Percentiles rank a stretch among this genome's conserved stretches.
Evolutionary conservation across 2,113 vertebrate species (phyloP).

Genomic region (Burhinus oedicnemus): DNA sequence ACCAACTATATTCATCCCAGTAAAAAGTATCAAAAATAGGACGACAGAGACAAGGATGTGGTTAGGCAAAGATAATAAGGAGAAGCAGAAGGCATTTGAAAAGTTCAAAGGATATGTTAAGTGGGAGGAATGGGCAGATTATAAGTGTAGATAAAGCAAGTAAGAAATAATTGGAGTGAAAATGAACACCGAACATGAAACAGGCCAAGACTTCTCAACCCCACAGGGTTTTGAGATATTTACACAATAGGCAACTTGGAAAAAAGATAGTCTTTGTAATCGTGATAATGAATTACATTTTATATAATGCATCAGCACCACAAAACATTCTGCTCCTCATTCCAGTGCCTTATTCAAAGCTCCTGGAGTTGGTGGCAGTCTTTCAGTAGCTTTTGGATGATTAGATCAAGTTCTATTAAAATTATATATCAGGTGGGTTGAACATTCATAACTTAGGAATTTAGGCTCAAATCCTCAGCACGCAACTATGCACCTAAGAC

Average conservation of each 20-base stretch:
- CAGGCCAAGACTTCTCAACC: conserved; percentile 26
- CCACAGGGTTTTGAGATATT: conserved; percentile 52
- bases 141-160: conserved; percentile 32
- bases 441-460: background rate
- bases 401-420: conserved; percentile 10
- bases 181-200: conserved; percentile 38
- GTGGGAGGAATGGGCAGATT: conserved; percentile 27
- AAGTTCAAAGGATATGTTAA: conserved; percentile 67
- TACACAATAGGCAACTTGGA: conserved; percentile 27
- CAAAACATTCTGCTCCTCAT: background rate
- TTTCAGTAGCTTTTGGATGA: background rate
- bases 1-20: conserved; percentile 24
- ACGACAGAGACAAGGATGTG: conserved; percentile 25
- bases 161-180: conserved; percentile 63
- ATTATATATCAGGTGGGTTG: background rate
- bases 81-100: conserved; percentile 53
- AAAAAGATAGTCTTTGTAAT: conserved; percentile 11
- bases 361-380: background rate
- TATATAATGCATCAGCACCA: background rate
- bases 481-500: background rate
- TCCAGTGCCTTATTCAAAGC: background rate
- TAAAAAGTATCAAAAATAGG: conserved; percentile 43
- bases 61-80: conserved; percentile 44
- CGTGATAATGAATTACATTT: background rate
- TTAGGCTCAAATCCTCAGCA: background rate